A percentile compares a stretch with the other conserved stretches of the same genome.
phyloP scores from a whole-genome alignment of 2,113 vertebrate genomes.

The Blennius ocellaris region DNA sequence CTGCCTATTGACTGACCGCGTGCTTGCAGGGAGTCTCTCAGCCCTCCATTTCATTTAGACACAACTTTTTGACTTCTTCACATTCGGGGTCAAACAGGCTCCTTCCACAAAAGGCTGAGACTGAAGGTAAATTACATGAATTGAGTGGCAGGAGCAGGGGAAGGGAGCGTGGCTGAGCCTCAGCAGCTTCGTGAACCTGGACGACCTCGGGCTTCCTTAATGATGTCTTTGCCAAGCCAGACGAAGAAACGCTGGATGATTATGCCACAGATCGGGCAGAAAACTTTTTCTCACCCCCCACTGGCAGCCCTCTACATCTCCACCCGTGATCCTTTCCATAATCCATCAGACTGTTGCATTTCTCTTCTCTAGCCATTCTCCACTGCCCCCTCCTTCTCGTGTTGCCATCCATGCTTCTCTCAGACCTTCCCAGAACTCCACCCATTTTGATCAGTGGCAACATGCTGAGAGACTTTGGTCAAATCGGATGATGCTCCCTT shows the following conservation, averaged over 20 bases:
- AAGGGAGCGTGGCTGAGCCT: slow-evolving; percentile 47
- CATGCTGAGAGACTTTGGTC: slow-evolving; percentile 69
- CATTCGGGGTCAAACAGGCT: slow-evolving; percentile 62
- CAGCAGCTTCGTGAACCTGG: slow-evolving; percentile 58
- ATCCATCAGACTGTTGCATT: slow-evolving; percentile 50
- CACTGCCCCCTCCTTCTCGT: slow-evolving; percentile 16
- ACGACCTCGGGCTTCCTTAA: slow-evolving; percentile 74
- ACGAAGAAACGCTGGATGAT: slow-evolving; percentile 71
- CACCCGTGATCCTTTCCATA: slow-evolving; percentile 9
- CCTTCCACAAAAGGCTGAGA: slow-evolving; percentile 48
- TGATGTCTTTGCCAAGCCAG: slow-evolving; percentile 74
- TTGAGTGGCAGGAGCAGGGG: slow-evolving; percentile 73
- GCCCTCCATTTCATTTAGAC: slow-evolving; percentile 67
- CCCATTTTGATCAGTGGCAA: slow-evolving; percentile 57
- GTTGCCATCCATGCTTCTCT: slow-evolving; percentile 43
- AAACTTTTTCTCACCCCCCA: slow-evolving; percentile 20
- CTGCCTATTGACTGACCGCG: slow-evolving; percentile 55
- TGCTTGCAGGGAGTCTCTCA: slow-evolving; percentile 47
- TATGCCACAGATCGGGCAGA: slow-evolving; percentile 59
- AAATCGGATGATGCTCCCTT: slow-evolving; percentile 75
- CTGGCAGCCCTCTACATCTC: slow-evolving; percentile 34
- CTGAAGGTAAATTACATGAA: slow-evolving; percentile 78
- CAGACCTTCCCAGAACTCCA: slow-evolving; percentile 44
- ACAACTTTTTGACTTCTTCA: slow-evolving; percentile 69
- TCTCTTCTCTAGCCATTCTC: slow-evolving; percentile 13